These are phyloP conservation scores for Brachyptera risi DNA, from an alignment of 2,888 invertebrate species.

Conservation along the genomic window DNA sequence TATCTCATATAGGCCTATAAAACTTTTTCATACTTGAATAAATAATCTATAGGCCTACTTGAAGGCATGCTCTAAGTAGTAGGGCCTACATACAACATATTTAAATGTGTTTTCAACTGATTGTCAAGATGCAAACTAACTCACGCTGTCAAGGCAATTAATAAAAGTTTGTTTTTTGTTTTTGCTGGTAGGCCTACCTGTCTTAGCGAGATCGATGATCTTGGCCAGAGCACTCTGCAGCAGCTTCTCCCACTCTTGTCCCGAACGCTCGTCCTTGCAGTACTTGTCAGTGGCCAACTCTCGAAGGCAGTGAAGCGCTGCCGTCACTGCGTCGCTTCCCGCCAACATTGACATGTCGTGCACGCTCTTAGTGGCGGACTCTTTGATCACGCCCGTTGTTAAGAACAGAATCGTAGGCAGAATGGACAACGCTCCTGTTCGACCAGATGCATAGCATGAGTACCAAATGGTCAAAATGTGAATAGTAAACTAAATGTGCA, in stretches of 20 bases:
- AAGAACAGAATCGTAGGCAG: conserved; percentile 91
- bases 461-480: too few relatives aligned
- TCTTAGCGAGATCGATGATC: conserved; percentile 85
- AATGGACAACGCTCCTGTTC: conserved; percentile 74
- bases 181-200: conserved; percentile 51
- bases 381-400: conserved; percentile 82
- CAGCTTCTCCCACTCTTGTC: conserved; percentile 71
- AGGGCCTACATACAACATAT: too few relatives aligned
- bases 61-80: too few relatives aligned
- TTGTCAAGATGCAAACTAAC: too few relatives aligned
- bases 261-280: conserved; percentile 57
- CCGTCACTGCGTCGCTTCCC: conserved; percentile 67
- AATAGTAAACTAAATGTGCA: too few relatives aligned
- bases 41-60: too few relatives aligned
- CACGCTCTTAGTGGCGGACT: conserved; percentile 65
- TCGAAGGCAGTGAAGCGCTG: conserved; percentile 73
- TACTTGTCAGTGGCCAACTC: conserved; percentile 62
- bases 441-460: too few relatives aligned
- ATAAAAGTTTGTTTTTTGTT: too few relatives aligned
- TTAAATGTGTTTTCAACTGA: too few relatives aligned
- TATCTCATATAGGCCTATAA: too few relatives aligned
- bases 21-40: too few relatives aligned
- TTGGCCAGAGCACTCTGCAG: conserved; percentile 87
- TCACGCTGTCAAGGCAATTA: too few relatives aligned
- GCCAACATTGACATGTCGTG: conserved; percentile 49